phyloP scores from a whole-genome alignment of 2,113 vertebrate genomes.

The Gambusia affinis region DNA sequence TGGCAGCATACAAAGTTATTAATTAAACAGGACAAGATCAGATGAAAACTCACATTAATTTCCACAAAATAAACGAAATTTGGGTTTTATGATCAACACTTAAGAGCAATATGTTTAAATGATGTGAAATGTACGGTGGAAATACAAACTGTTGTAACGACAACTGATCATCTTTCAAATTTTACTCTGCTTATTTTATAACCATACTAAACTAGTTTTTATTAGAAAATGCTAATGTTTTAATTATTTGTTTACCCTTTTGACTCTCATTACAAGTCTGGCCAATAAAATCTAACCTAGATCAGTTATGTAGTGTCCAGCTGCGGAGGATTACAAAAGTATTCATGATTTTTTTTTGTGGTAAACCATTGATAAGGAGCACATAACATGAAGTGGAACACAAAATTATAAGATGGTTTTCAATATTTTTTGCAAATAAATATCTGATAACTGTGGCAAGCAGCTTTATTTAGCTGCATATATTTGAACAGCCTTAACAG shows the following conservation, averaged over 20 bases:
- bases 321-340: neutral
- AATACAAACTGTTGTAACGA: neutral
- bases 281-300: neutral
- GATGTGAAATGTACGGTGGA: neutral
- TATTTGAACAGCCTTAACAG: neutral
- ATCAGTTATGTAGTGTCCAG: neutral
- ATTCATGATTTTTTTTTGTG: neutral
- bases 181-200: neutral
- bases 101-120: neutral
- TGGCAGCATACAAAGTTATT: slow-evolving; percentile 12
- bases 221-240: neutral
- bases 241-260: neutral
- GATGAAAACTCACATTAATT: neutral
- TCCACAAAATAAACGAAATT: neutral
- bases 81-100: neutral
- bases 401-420: neutral
- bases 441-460: neutral
- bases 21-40: slow-evolving; percentile 12
- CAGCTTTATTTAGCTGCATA: neutral
- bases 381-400: too few species aligned
- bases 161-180: neutral
- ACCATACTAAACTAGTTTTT: neutral
- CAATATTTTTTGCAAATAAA: neutral
- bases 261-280: neutral
- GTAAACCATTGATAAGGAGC: neutral